Conservation (phyloP, 2,888 invertebrate species). For the Matsumyia berberina region DNA sequence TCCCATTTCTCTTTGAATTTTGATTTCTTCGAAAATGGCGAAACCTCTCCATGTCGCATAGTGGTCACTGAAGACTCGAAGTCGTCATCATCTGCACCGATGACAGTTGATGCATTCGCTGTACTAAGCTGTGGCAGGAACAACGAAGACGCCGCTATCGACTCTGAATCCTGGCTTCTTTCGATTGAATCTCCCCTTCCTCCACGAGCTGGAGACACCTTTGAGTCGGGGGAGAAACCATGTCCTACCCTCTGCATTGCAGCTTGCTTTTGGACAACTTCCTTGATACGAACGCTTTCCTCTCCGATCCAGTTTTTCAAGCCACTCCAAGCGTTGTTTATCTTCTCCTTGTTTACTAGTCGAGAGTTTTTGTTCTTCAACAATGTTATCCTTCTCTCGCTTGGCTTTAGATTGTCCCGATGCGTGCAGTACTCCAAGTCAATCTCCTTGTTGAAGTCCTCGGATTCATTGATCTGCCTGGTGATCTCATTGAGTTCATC, state of each 20-base stretch:
- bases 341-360: constrained; percentile 83
- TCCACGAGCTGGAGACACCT: constrained; percentile 35
- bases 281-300: constrained; percentile 82
- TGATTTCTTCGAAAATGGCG: constrained; percentile 80
- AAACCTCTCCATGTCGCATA: constrained; percentile 79
- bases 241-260: constrained; percentile 81
- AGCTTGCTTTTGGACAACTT: constrained; percentile 83
- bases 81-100: constrained; percentile 69
- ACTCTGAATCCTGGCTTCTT: constrained; percentile 61
- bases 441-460: constrained; percentile 82
- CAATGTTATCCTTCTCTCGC: constrained; percentile 83
- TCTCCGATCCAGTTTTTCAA: constrained; percentile 84
- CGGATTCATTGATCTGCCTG: constrained; percentile 83
- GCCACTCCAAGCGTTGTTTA: constrained; percentile 84
- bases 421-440: constrained; percentile 84
- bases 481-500: constrained; percentile 84
- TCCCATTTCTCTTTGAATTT: constrained; percentile 78
- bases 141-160: constrained; percentile 65
- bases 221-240: constrained; percentile 55
- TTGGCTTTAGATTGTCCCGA: constrained; percentile 83
- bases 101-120: constrained; percentile 57
- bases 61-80: constrained; percentile 79
- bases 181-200: constrained; percentile 54
- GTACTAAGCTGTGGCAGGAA: constrained; percentile 66
- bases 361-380: constrained; percentile 83